Percentiles rank a stretch among this genome's conserved stretches.
Conservation (phyloP, 2,113 vertebrate species). For the Pimephales promelas region DNA sequence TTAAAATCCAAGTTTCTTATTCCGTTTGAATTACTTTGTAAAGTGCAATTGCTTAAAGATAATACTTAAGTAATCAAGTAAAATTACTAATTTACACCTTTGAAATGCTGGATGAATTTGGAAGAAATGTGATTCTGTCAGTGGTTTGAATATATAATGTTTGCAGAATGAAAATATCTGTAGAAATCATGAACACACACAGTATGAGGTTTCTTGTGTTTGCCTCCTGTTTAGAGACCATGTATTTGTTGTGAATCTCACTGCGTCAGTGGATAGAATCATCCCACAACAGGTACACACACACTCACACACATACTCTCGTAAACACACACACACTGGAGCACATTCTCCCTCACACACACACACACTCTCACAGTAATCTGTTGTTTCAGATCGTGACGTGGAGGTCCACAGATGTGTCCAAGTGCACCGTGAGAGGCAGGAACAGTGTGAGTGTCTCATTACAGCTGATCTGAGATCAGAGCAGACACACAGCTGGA, state of each 20-base stretch:
- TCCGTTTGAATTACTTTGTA: too few species aligned
- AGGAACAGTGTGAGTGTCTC: slow-evolving; percentile 74
- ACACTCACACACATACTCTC: too few species aligned
- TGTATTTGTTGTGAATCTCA: slow-evolving; percentile 86
- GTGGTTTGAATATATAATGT: neutral
- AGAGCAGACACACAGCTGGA: neutral
- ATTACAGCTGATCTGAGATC: neutral
- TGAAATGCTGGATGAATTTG: neutral
- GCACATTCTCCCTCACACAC: too few species aligned
- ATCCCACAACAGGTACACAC: slow-evolving; percentile 79
- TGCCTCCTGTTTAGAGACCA: slow-evolving; percentile 78
- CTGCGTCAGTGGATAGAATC: slow-evolving; percentile 72
- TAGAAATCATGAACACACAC: neutral
- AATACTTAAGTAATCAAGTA: too few species aligned
- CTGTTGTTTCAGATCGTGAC: slow-evolving; percentile 70
- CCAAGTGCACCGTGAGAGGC: slow-evolving; percentile 74
- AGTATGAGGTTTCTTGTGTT: slow-evolving; percentile 2
- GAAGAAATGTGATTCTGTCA: neutral
- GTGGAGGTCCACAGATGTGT: slow-evolving; percentile 75
- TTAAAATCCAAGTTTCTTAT: too few species aligned
- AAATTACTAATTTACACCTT: too few species aligned
- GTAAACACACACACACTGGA: too few species aligned
- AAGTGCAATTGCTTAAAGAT: too few species aligned
- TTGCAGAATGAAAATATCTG: too few species aligned
- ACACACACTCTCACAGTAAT: neutral